phyloP scores from a whole-genome alignment of 64 coral and sea anemone species.

The Exaiptasia diaphana region DNA sequence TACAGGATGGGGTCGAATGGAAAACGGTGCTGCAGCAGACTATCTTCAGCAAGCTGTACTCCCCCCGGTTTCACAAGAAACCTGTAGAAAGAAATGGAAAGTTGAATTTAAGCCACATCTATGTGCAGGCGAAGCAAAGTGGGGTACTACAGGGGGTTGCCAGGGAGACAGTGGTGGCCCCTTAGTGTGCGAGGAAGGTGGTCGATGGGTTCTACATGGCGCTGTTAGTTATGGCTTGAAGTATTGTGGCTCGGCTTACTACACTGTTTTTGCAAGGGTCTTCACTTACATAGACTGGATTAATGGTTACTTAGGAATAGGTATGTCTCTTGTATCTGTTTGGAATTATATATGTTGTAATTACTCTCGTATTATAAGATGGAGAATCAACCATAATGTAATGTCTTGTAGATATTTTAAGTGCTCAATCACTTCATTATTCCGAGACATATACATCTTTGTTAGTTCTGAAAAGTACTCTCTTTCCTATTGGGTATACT shows the following conservation, averaged over 20 bases:
- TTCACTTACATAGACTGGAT: conserved; percentile 56
- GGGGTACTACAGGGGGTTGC: conserved; percentile 43
- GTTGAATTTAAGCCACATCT: conserved; percentile 55
- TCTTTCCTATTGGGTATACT: no score
- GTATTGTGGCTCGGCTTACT: conserved; percentile 40
- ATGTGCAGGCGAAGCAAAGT: conserved; percentile 56
- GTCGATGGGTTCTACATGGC: conserved; percentile 53
- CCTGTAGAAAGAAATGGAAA: conserved; percentile 41
- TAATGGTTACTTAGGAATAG: not conserved
- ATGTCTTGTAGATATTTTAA: no score
- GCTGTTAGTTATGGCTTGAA: conserved; percentile 64
- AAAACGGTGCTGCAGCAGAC: conserved; percentile 7
- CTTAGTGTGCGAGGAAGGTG: conserved; percentile 47
- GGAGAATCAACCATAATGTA: no score
- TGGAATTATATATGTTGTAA: no score
- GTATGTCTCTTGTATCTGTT: not conserved
- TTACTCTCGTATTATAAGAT: no score
- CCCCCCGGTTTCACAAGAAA: conserved; percentile 37
- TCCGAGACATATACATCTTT: no score
- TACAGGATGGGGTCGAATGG: conserved; percentile 67
- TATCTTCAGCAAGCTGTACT: conserved; percentile 56
- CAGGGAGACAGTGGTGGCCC: conserved; percentile 60
- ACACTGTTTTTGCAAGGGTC: conserved; percentile 64
- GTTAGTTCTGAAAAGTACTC: no score
- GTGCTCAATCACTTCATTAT: no score